Evolutionary conservation across 2,113 vertebrate species (phyloP).

Genomic region (Aptenodytes forsteri): DNA sequence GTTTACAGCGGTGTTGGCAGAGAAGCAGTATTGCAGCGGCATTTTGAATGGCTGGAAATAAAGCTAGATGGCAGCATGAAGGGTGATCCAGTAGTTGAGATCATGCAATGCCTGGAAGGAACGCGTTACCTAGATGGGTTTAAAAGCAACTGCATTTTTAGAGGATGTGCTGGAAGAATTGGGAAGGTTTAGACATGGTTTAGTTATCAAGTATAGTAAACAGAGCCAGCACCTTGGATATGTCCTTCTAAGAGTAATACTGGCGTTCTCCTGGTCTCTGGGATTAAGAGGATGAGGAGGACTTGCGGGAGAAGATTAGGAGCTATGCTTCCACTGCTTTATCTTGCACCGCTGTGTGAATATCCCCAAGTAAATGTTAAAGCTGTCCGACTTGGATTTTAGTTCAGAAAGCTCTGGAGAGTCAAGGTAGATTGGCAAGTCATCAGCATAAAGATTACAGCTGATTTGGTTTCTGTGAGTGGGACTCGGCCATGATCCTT

Average conservation of each 20-base stretch:
- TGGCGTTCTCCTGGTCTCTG: not conserved
- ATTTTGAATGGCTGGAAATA: not conserved
- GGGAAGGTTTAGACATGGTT: not conserved
- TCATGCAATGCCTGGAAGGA: not conserved
- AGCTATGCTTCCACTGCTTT: not conserved
- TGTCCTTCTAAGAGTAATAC: not conserved
- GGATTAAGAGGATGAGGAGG: not conserved
- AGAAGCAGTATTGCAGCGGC: not conserved
- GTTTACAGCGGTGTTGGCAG: not conserved
- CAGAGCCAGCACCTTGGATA: not conserved
- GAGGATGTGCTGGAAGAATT: not conserved
- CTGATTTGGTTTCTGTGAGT: not conserved
- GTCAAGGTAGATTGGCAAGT: not conserved
- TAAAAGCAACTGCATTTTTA: not conserved
- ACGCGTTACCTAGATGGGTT: rapidly evolving
- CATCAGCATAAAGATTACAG: not conserved
- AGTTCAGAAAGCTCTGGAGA: not conserved
- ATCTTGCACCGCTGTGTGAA: not conserved
- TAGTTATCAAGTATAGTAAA: not conserved
- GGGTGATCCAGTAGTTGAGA: not conserved
- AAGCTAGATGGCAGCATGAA: not conserved
- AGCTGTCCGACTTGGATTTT: not conserved
- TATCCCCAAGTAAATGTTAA: not conserved
- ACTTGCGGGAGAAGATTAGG: not conserved
- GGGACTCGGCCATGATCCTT: rapidly evolving